A percentile compares a stretch with the other conserved stretches of the same genome.
These are phyloP conservation scores for Pammene aurita DNA, from an alignment of 2,888 invertebrate species.

Conservation along the genomic window DNA sequence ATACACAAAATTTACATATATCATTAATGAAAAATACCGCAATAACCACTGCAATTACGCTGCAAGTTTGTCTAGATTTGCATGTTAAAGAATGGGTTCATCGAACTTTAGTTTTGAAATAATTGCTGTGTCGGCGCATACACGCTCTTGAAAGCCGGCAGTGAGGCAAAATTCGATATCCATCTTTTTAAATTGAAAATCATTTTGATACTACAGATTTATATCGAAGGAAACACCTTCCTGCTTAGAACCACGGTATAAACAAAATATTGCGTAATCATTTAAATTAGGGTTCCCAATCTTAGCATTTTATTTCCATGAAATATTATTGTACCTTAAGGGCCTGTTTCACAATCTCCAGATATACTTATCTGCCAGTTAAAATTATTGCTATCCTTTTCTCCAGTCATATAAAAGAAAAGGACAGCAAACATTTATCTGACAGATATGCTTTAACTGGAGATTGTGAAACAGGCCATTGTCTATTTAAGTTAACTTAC, in stretches of 20 bases:
- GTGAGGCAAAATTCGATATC: slow-evolving; percentile 21
- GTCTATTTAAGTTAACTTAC: too few species aligned
- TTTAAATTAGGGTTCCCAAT: too few species aligned
- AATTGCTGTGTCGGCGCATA: slow-evolving; percentile 22
- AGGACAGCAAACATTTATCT: too few species aligned
- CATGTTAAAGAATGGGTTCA: slow-evolving; percentile 38
- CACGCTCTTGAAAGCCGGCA: slow-evolving; percentile 30
- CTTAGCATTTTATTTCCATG: too few species aligned
- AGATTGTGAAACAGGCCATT: too few species aligned
- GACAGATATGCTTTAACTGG: too few species aligned
- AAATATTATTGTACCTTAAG: too few species aligned
- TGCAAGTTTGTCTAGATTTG: slow-evolving; percentile 33
- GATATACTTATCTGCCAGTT: too few species aligned
- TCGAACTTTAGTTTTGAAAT: slow-evolving; percentile 37
- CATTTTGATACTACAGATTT: not conserved
- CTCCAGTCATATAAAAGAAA: too few species aligned
- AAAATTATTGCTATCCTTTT: too few species aligned
- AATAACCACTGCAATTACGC: slow-evolving; percentile 20
- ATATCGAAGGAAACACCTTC: not conserved
- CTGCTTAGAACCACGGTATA: not conserved
- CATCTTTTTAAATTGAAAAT: slow-evolving; percentile 18
- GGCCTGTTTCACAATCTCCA: too few species aligned
- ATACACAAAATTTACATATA: too few species aligned
- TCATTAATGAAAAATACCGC: slow-evolving; percentile 6
- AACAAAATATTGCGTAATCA: not conserved